Base-by-base conservation (phyloP, 2,113 vertebrate species). In the Leptobrachium ailaonicum region DNA sequence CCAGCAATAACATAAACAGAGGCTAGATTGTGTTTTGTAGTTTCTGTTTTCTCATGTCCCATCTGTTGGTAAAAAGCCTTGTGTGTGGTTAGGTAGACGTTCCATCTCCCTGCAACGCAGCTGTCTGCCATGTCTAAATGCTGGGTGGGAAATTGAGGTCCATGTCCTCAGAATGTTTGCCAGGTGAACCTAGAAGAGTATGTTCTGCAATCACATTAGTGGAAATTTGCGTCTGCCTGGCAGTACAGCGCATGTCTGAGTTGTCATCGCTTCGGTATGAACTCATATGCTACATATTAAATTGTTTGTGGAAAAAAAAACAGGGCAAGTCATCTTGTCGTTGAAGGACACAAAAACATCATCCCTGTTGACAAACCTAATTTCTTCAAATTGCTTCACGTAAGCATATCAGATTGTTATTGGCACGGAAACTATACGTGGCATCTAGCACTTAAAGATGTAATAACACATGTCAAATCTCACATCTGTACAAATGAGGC, bases 311-410 rank as follows among this genome's bases (percentile, higher is more conserved):
- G 53, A 60, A 77, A 70, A 77, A 69, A 77, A 70, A 77, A 69
- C 67, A 77, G 60, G 58, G 47, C 41, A 58, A 53, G 54, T 14
- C 42, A 60, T 77, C 41, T 53, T 71, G 66, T 47, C 67, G 41
- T 32, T 47, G 66, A 70, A 60, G 54, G 62, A 69, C 41, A 44
- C 53, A 68, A 77, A 40, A 70, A 77, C 67, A 77, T 77, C 67
- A 70, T 70, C 54, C 9, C 60, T 70, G 67, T 77, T 77, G 76
- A 77, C 67, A 77, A 77, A 71, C 62, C 54, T 71, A 70, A 60
- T 60, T 77, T 71, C 32, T 4, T 67, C 41, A 50, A 77, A 77
- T 62, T 62, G 54, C 13, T 68, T 77, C 40, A 56, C 66, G 43
- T 77, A 47, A 70, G 68, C 41, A 54, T 77, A 77, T 77, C 41